Evolutionary conservation across 2,113 vertebrate species (phyloP), one percentile per base, ranked within the genome.

Genomic region (Hippocampus guttulatus): DNA sequence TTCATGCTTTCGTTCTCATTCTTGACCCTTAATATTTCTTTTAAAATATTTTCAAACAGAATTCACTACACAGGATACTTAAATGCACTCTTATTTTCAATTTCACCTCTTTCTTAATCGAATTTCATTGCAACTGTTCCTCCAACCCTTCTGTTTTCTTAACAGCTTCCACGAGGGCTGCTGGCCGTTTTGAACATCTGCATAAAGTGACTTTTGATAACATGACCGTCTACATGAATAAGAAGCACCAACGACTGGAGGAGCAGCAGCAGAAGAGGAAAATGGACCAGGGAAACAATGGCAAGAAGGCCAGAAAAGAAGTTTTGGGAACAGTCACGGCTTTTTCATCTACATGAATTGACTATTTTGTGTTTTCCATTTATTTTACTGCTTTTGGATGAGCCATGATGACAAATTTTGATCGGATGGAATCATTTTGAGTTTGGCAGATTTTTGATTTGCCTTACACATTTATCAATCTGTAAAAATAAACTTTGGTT

Each of bases 201-300:
- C 10, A 65, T 15, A 65, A 65, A 23, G 23, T 16, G 23, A 27
- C 64, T 18, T 65, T 65, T 47, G 64, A 65, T 20, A 65, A 65
- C 64, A 7, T 27, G 43, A 8, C 64, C 2, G 43, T 18, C 6
- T 65, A 65, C 64, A 45, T 65, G 64, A 23, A 65, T 16, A 65
- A 65, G 23, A 65, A 65, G 6, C 64, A 47, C 12, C 64, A 65
- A 16, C n/a, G 64, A 27, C 43, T 65, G 43, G 23, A 45, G 64
- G 64, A 47, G 15, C 41, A 64, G 38, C 62, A 64, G 23, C 64
- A 65, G 64, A 49, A 65, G 43, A 65, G 23, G 43, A 65, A 47
- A 45, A 47, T 18, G 41, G 64, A 16, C 18, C 64, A 27, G 23
- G 18, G 27, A 65, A 11, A 18, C 14, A 16, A 18, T 9, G 2